phyloP scores from a whole-genome alignment of 2,888 invertebrate genomes.

The Elmis aenea region DNA sequence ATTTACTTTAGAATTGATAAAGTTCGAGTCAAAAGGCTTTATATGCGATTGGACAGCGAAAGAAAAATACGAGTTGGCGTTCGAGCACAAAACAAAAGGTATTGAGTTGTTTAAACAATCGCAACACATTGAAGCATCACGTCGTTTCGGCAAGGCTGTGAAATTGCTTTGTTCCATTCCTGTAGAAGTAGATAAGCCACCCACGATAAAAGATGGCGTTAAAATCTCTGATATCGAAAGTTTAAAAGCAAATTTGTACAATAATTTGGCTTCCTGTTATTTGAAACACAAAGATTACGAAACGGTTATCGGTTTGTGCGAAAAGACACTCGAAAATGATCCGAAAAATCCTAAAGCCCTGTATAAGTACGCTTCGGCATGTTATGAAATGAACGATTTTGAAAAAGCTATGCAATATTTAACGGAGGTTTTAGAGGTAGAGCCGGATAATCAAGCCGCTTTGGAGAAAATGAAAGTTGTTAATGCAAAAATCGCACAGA shows the following conservation, averaged over 20 bases:
- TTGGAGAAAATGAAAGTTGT: constrained; percentile 55
- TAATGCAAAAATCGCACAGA: constrained; percentile 53
- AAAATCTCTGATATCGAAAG: constrained; percentile 50
- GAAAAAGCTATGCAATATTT: constrained; percentile 61
- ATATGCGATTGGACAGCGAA: constrained; percentile 45
- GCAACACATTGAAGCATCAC: constrained; percentile 63
- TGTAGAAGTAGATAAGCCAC: constrained; percentile 43
- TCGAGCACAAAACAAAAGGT: constrained; percentile 48
- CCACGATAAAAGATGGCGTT: constrained; percentile 50
- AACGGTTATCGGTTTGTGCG: constrained; percentile 59
- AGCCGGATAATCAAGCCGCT: constrained; percentile 63
- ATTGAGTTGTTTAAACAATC: constrained; percentile 61
- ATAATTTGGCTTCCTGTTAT: constrained; percentile 80
- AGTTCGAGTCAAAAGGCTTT: constrained; percentile 42
- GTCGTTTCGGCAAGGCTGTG: constrained; percentile 66
- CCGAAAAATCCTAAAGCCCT: constrained; percentile 47
- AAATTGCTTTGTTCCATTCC: constrained; percentile 67
- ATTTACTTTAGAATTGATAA: constrained; percentile 42
- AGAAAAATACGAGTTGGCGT: constrained; percentile 45
- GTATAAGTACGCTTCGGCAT: constrained; percentile 50
- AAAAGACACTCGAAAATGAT: constrained; percentile 44
- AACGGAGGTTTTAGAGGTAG: constrained; percentile 52
- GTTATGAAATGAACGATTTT: constrained; percentile 56
- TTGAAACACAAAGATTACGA: constrained; percentile 62
- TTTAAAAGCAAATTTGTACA: constrained; percentile 65